Percentiles rank a stretch among this genome's conserved stretches.
phyloP scores from a whole-genome alignment of 2,113 vertebrate species.

The Eulemur macaco region DNA sequence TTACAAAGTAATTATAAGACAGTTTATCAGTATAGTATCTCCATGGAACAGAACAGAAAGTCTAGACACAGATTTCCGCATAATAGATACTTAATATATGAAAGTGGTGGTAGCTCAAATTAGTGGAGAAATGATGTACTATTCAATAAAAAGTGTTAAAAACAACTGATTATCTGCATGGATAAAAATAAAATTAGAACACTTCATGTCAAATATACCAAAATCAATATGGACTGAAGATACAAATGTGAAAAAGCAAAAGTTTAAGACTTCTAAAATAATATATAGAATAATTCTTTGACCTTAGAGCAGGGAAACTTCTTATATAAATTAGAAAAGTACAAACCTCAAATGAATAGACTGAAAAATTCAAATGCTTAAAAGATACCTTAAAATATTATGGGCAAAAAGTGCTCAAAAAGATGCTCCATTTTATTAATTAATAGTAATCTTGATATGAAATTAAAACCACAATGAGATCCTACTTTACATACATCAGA shows the following conservation, averaged over 20 bases:
- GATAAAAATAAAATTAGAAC: neutral
- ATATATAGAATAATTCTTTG: neutral
- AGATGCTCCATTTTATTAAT: neutral
- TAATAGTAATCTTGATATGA: neutral
- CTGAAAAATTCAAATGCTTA: neutral
- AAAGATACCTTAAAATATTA: neutral
- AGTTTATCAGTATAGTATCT: neutral
- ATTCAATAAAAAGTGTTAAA: neutral
- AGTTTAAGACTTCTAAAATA: neutral
- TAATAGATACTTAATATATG: neutral
- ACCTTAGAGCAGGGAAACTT: neutral
- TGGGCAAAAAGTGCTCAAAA: neutral
- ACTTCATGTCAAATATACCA: neutral
- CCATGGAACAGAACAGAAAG: neutral
- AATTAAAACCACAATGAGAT: neutral
- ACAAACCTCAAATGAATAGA: neutral
- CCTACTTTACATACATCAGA: neutral
- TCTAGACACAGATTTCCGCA: neutral
- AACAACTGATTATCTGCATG: neutral
- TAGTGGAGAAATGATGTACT: neutral
- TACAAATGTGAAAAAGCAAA: neutral
- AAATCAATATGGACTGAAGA: neutral
- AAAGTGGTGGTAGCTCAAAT: neutral
- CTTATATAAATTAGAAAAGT: neutral
- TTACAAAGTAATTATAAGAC: neutral